Evolutionary conservation across 2,113 vertebrate genomes (phyloP), one percentile per base, ranked within the genome.

Genomic region (Platichthys flesus): DNA sequence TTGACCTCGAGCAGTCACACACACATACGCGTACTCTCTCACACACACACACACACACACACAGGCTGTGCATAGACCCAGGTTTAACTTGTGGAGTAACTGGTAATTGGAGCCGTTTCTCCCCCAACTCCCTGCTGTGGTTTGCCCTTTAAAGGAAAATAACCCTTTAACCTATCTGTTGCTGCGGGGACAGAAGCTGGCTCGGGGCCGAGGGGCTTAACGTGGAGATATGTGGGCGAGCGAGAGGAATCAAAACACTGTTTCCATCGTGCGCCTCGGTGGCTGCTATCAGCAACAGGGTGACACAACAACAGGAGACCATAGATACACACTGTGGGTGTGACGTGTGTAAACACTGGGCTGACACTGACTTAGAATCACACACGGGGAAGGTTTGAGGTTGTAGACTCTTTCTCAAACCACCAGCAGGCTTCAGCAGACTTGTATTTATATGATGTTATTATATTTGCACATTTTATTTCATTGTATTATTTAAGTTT

Each of bases 1-100:
- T 77, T 71, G 71, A 87, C 78, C 59, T 76, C 67, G 55, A 63
- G 55, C 65, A 62, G 35, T 26, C 77, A 60, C 9, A 57, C 76
- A 61, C 77, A 57, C 67, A 56, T 42, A n/a, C n/a, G n/a, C n/a
- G n/a, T n/a, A n/a, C n/a, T n/a, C n/a, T n/a, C n/a, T n/a, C 76
- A 61, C 77, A 57, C 67, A 56, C 54, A 35, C 64, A 20, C 24
- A 5, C 74, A 31, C 65, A 24, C 64, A 62, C 66, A 49, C 51
- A 85, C 89, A 90, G 67, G 82, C 84, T 76, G 87, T 93, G 93
- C 93, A 94, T 92, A 93, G 87, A 89, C 86, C 69, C 80, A 78
- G 83, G 80, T 76, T 88, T 78, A 86, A 87, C 76, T 81, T 81
- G 84, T 76, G 78, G 58, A 83, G 75, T 80, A 82, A 88, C 69